Conservation (phyloP, 1,140 invertebrate species). For the Pogonognathellus flavescens region DNA sequence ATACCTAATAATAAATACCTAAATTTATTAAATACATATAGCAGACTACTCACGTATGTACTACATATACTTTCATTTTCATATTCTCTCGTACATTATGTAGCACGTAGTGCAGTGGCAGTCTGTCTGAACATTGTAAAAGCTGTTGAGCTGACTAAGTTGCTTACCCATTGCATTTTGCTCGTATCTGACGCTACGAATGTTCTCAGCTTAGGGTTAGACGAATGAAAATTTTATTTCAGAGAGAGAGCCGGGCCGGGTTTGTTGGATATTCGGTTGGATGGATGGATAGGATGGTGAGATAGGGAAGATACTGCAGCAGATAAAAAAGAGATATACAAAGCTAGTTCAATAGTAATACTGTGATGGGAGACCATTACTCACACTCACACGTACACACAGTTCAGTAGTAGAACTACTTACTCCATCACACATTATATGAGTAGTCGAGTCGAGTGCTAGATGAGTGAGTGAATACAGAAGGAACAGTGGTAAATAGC, state of each 20-base stretch:
- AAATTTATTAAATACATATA: background rate
- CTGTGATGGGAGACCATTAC: constrained; percentile 16
- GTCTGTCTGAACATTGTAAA: too few relatives aligned
- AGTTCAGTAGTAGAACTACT: background rate
- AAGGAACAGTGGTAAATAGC: background rate
- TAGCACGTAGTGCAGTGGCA: too few relatives aligned
- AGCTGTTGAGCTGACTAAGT: too few relatives aligned
- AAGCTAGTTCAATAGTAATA: background rate
- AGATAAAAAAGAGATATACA: background rate
- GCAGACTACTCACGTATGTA: background rate
- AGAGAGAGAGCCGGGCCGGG: constrained; percentile 1
- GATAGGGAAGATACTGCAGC: background rate
- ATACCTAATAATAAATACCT: too few relatives aligned
- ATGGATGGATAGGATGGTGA: background rate
- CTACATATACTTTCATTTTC: too few relatives aligned
- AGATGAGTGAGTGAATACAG: constrained; percentile 30
- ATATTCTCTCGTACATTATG: too few relatives aligned
- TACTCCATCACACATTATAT: background rate
- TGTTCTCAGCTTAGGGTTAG: background rate
- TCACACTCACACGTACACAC: background rate
- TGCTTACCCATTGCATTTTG: too few relatives aligned
- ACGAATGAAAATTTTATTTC: constrained; percentile 42
- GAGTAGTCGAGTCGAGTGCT: background rate
- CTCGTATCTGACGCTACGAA: background rate
- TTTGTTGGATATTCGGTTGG: constrained; percentile 26